These are phyloP conservation scores for Sebastes wilsoni DNA, from an alignment of 2,797 vertebrate genomes.

Conservation along the genomic window DNA sequence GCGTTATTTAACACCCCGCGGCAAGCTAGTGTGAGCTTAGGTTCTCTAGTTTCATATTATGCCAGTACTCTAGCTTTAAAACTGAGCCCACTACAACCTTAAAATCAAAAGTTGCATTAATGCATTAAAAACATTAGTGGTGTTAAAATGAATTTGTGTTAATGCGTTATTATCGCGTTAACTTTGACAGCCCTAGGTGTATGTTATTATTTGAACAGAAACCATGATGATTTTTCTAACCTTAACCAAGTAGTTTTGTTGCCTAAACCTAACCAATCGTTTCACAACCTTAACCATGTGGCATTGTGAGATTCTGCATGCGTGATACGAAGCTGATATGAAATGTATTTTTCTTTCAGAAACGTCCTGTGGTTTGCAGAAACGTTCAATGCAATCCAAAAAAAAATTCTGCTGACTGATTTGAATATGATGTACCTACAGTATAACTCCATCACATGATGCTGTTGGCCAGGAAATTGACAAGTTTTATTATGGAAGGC, in stretches of 20 bases:
- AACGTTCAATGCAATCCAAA: not conserved
- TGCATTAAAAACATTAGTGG: no score
- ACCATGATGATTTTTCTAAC: not conserved
- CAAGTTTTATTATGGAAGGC: not conserved
- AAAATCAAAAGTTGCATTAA: no score
- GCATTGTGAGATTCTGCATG: not conserved
- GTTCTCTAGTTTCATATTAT: no score
- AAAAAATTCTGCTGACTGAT: no score
- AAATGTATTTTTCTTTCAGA: not conserved
- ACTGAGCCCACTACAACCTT: no score
- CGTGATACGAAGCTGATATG: not conserved
- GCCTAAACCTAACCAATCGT: not conserved
- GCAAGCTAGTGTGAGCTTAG: no score
- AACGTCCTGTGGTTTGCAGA: not conserved
- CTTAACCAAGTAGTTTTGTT: not conserved
- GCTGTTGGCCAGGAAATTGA: not conserved
- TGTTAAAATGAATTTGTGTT: no score
- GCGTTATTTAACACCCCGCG: no score
- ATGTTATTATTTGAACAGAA: not conserved
- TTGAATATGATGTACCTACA: not conserved
- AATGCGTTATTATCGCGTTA: no score
- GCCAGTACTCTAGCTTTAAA: no score
- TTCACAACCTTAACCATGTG: not conserved
- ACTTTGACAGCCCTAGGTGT: no score
- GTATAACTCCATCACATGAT: not conserved